Base-by-base conservation (phyloP, 2,113 vertebrate species). In the Centropus unirufus region DNA sequence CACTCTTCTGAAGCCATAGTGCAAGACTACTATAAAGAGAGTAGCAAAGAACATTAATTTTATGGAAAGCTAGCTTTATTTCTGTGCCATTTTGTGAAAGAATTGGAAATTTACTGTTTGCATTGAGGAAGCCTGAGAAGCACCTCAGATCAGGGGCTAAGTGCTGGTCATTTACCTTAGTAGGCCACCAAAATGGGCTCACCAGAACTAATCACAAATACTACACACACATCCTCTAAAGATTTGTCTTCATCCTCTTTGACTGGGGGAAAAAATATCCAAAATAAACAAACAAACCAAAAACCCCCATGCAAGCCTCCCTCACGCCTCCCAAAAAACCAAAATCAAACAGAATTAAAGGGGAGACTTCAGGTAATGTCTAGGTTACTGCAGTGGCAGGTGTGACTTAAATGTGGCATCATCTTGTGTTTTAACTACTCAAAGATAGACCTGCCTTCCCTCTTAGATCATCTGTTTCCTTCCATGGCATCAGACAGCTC, bases 101-200 rank as follows among this genome's bases (percentile, higher is more conserved):
- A 61, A 21, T 6, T 24, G 52, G 10, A 57, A 54, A 19, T 19
- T 69, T 66, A 62, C 36, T 58, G 8, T 29, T 51, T 49, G 17
- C 40, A 1, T 19, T 7, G 79, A 64, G n/a, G 36, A 79, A 86
- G 22, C 9, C 11, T 3, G 6, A 92, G 40, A 83, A 30, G 1
- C 12, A 14, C 1, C 1, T 8, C 74, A 10, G 14, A 13, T 16
- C 2, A 3, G 20, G 22, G 11, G 6, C 24, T 57, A 39, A 39
- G 8, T 22, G 14, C 3, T 54, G 36, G 5, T 24, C 8, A 51
- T 86, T 69, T 52, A 12, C 11, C 16, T 63, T 18, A 51, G 22
- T 7, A 30, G 6, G 2, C 16, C 21, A 36, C 36, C 59, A 88
- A 73, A 88, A 72, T 14, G 29, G 64, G 39, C 47, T 75, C 26